A percentile compares a stretch with the other conserved stretches of the same genome.
Conservation (phyloP, 1,140 invertebrate species). For the Nylanderia fulva region DNA sequence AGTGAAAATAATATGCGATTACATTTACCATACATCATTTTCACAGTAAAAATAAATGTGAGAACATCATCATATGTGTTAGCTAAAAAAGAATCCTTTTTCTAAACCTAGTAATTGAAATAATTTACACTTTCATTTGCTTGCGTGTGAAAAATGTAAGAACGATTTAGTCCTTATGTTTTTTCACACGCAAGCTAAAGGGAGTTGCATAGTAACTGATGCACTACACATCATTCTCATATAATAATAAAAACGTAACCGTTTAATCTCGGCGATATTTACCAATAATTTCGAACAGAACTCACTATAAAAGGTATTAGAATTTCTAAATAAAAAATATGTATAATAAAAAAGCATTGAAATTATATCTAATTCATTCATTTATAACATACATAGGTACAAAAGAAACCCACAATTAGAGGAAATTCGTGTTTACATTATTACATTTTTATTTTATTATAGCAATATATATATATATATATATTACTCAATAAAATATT, state of each 20-base stretch:
- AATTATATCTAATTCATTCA: neutral
- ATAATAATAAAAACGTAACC: neutral
- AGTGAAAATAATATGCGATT: neutral
- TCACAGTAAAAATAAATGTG: slow-evolving; percentile 1
- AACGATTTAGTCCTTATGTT: too few species aligned
- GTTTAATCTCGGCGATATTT: neutral
- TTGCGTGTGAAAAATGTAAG: neutral
- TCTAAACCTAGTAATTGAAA: neutral
- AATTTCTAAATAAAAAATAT: neutral
- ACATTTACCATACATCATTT: neutral
- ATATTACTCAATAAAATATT: too few species aligned
- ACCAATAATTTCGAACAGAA: neutral
- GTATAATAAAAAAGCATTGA: neutral
- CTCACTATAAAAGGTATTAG: neutral
- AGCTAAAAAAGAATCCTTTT: neutral
- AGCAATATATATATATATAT: neutral
- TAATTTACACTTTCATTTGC: neutral
- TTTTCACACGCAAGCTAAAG: too few species aligned
- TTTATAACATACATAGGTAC: too few species aligned
- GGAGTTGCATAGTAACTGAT: neutral
- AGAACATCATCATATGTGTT: neutral
- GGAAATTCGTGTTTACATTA: too few species aligned
- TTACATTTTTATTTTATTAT: too few species aligned
- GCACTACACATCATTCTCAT: neutral
- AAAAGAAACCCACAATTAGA: too few species aligned